Conservation (phyloP, 2,888 invertebrate genomes). For the Idaea biselata region DNA sequence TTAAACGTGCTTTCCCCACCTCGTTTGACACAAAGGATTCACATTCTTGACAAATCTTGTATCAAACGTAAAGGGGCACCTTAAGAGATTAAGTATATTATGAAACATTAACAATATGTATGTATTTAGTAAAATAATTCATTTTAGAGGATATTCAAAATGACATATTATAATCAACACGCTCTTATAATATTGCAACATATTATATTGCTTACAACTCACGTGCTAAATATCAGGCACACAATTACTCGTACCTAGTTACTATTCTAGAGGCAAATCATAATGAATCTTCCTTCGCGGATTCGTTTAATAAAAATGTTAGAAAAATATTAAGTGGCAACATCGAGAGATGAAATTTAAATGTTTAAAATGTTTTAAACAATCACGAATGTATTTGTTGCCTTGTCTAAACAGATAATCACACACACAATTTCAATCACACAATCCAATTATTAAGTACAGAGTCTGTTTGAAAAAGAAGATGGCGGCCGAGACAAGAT, state of each 20-base stretch:
- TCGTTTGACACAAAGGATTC: background rate
- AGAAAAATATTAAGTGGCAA: background rate
- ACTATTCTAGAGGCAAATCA: constrained; percentile 36
- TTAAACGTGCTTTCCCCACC: constrained; percentile 12
- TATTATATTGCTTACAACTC: constrained; percentile 64
- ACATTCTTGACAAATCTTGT: background rate
- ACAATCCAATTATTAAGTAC: background rate
- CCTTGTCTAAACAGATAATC: background rate
- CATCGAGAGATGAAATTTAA: background rate
- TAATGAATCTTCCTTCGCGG: background rate
- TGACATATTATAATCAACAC: constrained; percentile 28
- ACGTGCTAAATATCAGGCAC: constrained; percentile 54
- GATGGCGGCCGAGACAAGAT: background rate
- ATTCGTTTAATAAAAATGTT: background rate
- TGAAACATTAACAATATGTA: constrained; percentile 35
- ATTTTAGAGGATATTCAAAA: constrained; percentile 31
- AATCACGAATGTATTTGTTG: background rate
- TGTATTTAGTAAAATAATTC: constrained; percentile 40
- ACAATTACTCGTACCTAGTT: constrained; percentile 45
- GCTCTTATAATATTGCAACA: constrained; percentile 58
- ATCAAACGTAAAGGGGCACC: background rate
- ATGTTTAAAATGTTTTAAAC: background rate
- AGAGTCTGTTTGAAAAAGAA: background rate
- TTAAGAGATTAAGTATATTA: constrained; percentile 53
- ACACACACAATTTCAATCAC: background rate